Base-by-base conservation (phyloP, 2,888 invertebrate species). In the Syritta pipiens region DNA sequence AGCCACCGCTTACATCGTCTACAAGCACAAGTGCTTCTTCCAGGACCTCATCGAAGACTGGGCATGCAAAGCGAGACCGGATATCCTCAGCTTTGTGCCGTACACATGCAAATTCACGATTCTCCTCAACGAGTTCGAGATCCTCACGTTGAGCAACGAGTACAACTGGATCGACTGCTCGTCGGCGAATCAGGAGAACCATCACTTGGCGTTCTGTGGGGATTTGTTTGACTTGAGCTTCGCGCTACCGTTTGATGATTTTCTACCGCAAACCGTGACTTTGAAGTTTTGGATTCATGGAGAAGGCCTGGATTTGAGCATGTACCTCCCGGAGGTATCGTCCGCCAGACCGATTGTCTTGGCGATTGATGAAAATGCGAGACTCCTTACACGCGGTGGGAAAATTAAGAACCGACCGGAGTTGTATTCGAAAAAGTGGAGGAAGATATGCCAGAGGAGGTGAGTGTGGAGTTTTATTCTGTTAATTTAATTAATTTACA, bases 121-220 rank as follows among this genome's bases (percentile, higher is more conserved):
- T 75, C 91, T 96, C 5, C 89, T 98, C 17, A 97, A 98, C 88
- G 97, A 98, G 89, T 98, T 98, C 89, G 98, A 99, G 89, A 91
- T 99, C 10, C 92, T 98, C 1, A 96, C 97, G 37, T 90, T 97
- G 10, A 94, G 97, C 85, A 99, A 99, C 89, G 97, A 99, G 87
- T 96, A 96, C 88, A 99, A 99, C 89, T 99, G 99, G 99, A 95
- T 99, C 83, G 99, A 99, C 89, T 98, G 98, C 84, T 96, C 97
- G 60, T 97, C 97, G 20, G 96, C 97, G 51, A 95, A 96, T 84
- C 96, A 96, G 88, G 98, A 98, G 89, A 98, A 98, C 88, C 94
- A 96, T 89, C 96, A 97, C 86, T 92, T 98, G 60, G 97, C 97
- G 0, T 94, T 98, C 84, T 97, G 97, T 86, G 98, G 98, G 0